Base-by-base conservation (phyloP, 2,797 vertebrate genomes). In the Lateolabrax maculatus region DNA sequence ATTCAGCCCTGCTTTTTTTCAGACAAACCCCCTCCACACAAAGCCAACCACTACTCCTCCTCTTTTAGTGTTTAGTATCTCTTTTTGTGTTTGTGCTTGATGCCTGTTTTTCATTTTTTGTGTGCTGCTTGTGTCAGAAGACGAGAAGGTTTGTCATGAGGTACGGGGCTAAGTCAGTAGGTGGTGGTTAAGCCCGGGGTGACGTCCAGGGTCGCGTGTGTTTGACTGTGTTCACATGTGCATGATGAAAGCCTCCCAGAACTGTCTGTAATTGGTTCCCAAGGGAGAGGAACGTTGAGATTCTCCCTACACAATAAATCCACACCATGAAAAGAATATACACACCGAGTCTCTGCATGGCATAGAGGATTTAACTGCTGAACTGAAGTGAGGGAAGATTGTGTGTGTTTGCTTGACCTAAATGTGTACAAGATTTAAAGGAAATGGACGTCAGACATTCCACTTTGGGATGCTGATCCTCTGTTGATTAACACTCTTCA, bases 231-330 rank as follows among this genome's bases (percentile, higher is more conserved):
- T 63, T 81, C 65, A 69, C 71, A 51, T 23, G 69, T 81, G 68
- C 23, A 11, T 67, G 64, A 91, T 83, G 62, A 87, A 85, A 90
- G 70, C 34, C 43, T 37, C 64, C 36, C 16, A 1, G 65, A 80
- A 84, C 60, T 46, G 61, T 82, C 60, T 77, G 23, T 90, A 92
- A 92, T 87, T 89, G 81, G 83, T 53, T 84, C 89, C 71, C 62
- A 27, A 5, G 70, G 60, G 79, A 80, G 44, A 19, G 16, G n/a
- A 27, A 77, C 73, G 49, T 58, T 63, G n/a, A 61, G 60, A 81
- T 68, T 84, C 57, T 69, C 18, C 15, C 58, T 5, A 9, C 65
- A 61, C 52, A 66, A 72, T 75, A 71, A 60, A 84, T 62, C 31
- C 31, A 46, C 67, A 77, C 9, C 34, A 56, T 75, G 21, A 60